Conservation (phyloP, 2,797 vertebrate species). For the Carduelis carduelis region DNA sequence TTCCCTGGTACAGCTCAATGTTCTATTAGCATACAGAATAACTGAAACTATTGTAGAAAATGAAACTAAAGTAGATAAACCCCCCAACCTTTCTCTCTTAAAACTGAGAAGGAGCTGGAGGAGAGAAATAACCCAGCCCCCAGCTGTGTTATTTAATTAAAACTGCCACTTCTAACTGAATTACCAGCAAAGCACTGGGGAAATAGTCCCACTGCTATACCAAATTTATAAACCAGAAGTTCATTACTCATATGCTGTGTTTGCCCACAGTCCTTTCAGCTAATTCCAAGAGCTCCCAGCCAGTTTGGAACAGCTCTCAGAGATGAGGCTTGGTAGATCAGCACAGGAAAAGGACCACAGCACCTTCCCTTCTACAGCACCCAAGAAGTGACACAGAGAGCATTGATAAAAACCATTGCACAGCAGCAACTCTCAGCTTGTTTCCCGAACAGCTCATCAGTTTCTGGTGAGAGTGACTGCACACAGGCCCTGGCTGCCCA, state of each 20-base stretch:
- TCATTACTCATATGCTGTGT: background rate
- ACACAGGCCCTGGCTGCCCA: background rate
- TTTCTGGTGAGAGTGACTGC: background rate
- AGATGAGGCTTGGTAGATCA: background rate
- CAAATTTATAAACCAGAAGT: background rate
- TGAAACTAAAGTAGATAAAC: background rate
- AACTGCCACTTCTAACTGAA: conserved; percentile 46
- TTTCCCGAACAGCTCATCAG: background rate
- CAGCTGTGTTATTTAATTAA: conserved; percentile 7
- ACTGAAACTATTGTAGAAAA: background rate
- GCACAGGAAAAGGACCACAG: background rate
- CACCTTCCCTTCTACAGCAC: background rate
- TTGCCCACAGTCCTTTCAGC: background rate
- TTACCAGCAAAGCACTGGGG: background rate
- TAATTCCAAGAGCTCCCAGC: background rate
- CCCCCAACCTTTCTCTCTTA: background rate
- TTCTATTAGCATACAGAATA: background rate
- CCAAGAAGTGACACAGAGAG: background rate
- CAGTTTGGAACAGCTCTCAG: background rate
- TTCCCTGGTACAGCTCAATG: background rate
- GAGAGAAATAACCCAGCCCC: background rate
- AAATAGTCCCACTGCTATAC: background rate
- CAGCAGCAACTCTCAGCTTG: background rate
- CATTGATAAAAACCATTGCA: accelerated
- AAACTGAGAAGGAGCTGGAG: background rate